Evolutionary conservation across 2,113 vertebrate genomes (phyloP).

Genomic region (Holacanthus passer): DNA sequence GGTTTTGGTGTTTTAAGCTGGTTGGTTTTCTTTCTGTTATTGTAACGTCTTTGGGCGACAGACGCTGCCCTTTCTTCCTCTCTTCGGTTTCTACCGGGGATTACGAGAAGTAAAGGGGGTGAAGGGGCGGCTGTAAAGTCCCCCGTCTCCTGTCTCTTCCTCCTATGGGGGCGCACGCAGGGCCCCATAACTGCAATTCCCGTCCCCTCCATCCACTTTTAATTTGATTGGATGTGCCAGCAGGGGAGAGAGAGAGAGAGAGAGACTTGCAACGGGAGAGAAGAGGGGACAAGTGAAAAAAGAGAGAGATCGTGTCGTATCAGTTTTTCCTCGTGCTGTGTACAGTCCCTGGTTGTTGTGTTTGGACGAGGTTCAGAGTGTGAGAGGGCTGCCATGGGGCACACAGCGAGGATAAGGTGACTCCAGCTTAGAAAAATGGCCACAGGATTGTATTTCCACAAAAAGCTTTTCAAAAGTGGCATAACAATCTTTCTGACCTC

Average conservation of each 20-base stretch:
- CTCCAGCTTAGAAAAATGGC: constrained; percentile 45
- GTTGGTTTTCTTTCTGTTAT: constrained; percentile 79
- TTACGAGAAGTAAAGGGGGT: constrained; percentile 72
- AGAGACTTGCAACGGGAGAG: constrained; percentile 28
- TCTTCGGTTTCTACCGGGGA: constrained; percentile 83
- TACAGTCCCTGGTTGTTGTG: constrained; percentile 69
- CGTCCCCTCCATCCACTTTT: constrained; percentile 43
- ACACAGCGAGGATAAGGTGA: constrained; percentile 55
- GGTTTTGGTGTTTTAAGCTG: constrained; percentile 47
- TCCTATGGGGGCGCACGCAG: constrained; percentile 36
- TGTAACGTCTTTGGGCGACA: constrained; percentile 75
- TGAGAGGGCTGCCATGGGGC: constrained; percentile 54
- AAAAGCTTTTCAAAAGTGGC: constrained; percentile 67
- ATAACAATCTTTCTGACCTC: constrained; percentile 55
- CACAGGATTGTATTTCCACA: constrained; percentile 65
- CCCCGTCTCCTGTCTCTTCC: constrained; percentile 61
- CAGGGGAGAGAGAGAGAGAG: constrained; percentile 26
- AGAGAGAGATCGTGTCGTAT: constrained; percentile 45
- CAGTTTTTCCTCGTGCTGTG: constrained; percentile 56
- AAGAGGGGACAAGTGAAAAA: constrained; percentile 38
- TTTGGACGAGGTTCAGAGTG: constrained; percentile 71
- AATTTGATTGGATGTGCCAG: constrained; percentile 75
- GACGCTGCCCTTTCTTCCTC: constrained; percentile 79
- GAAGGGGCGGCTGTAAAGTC: constrained; percentile 64
- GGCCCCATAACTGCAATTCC: constrained; percentile 45